A percentile compares a stretch with the other conserved stretches of the same genome.
Conservation (phyloP, 2,888 invertebrate genomes). For the Lithophane socia region DNA sequence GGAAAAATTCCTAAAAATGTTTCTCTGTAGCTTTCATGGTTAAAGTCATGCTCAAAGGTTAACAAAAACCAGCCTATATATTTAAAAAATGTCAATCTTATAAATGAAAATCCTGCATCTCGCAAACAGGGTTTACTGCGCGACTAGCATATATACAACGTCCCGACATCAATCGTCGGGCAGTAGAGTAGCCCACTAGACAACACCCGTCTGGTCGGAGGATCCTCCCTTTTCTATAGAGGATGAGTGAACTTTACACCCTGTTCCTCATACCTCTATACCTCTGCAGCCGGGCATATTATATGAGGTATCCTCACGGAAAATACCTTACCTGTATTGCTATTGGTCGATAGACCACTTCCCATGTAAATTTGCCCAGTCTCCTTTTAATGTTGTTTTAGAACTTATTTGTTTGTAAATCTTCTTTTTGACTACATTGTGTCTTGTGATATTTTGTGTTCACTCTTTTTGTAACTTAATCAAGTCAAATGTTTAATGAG, state of each 20-base stretch:
- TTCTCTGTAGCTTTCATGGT: not conserved
- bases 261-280: no score
- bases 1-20: not conserved
- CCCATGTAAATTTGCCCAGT: not conserved
- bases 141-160: no score
- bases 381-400: conserved; percentile 36
- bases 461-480: conserved; percentile 36
- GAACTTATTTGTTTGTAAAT: conserved; percentile 3
- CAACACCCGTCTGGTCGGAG: no score
- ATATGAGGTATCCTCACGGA: not conserved
- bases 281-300: not conserved
- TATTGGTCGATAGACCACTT: not conserved
- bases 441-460: conserved; percentile 60
- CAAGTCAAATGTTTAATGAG: conserved; percentile 18
- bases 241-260: no score
- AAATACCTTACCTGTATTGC: not conserved
- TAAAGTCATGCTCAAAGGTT: not conserved
- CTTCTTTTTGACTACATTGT: conserved; percentile 18
- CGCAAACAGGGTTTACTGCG: no score
- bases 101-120: no score
- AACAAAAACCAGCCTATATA: no score
- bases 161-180: no score
- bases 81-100: no score
- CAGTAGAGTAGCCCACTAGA: no score
- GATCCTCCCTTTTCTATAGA: no score